Evolutionary conservation across 2,888 invertebrate species (phyloP).

Genomic region (Dioctria rufipes): DNA sequence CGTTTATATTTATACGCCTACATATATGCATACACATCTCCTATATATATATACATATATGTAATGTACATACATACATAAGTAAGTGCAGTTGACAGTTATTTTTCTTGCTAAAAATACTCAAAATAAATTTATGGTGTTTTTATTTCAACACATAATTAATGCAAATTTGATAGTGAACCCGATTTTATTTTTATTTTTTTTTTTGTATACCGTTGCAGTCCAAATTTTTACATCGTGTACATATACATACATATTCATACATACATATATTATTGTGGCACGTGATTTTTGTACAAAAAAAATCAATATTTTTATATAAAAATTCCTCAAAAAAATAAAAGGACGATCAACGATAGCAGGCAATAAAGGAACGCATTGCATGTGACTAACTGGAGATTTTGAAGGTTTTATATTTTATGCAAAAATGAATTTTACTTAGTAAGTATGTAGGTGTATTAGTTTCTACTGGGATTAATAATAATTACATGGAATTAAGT

Average conservation of each 20-base stretch:
- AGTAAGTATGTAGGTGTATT: too few species aligned
- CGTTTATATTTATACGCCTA: too few species aligned
- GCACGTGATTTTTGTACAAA: slow-evolving; percentile 43
- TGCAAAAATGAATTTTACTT: slow-evolving; percentile 4
- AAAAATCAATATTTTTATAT: slow-evolving; percentile 49
- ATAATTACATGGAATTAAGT: too few species aligned
- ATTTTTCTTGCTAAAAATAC: slow-evolving; percentile 26
- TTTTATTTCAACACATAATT: neutral
- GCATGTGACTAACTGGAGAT: slow-evolving; percentile 39
- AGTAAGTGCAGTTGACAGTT: slow-evolving; percentile 14
- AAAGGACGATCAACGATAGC: neutral
- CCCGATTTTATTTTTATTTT: neutral
- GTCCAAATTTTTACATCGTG: slow-evolving; percentile 22
- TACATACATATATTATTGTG: neutral
- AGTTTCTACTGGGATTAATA: too few species aligned
- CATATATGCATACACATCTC: too few species aligned
- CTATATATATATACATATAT: too few species aligned
- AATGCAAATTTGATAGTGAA: slow-evolving; percentile 14
- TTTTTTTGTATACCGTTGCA: neutral
- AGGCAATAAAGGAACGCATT: slow-evolving; percentile 18
- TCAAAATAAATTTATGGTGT: neutral
- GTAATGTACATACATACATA: neutral
- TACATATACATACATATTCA: too few species aligned
- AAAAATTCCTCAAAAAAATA: slow-evolving; percentile 13
- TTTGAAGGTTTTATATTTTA: slow-evolving; percentile 10